Conservation (phyloP, 2,113 vertebrate genomes). For the Neogobius melanostomus region DNA sequence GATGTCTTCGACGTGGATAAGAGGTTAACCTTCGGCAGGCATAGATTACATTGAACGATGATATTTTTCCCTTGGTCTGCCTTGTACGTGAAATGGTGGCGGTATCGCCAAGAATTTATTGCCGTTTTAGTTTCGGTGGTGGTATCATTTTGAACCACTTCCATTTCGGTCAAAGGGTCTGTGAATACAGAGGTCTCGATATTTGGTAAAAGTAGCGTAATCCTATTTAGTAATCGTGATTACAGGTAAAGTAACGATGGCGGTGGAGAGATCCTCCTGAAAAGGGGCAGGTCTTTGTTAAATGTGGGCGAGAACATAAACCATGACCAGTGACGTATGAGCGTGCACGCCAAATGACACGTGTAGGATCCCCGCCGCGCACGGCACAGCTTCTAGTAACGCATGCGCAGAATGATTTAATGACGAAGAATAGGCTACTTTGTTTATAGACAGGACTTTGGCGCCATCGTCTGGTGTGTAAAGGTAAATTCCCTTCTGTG, state of each 20-base stretch:
- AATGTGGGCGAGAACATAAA: constrained; percentile 19
- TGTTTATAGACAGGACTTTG: constrained; percentile 1
- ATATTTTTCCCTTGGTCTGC: constrained; percentile 76
- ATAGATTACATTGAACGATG: constrained; percentile 78
- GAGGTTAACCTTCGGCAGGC: constrained; percentile 72
- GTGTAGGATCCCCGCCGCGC: rapidly evolving
- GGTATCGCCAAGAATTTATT: constrained; percentile 72
- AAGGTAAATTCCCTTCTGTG: constrained; percentile 1
- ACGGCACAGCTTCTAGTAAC: neutral
- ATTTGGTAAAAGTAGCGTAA: constrained; percentile 64
- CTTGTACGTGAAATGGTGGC: constrained; percentile 77
- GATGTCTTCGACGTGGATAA: constrained; percentile 74
- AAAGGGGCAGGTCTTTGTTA: constrained; percentile 72
- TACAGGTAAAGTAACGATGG: constrained; percentile 76
- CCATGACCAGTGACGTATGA: neutral
- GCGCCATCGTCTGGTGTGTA: constrained; percentile 32
- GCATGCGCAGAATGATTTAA: rapidly evolving
- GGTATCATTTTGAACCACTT: constrained; percentile 47
- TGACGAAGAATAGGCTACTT: neutral
- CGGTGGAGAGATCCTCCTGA: constrained; percentile 58
- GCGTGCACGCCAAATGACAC: constrained; percentile 7
- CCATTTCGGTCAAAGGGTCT: constrained; percentile 40
- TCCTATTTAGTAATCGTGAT: constrained; percentile 75
- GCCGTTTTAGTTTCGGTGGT: constrained; percentile 62
- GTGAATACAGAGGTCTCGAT: constrained; percentile 13